Conservation (phyloP, 2,888 invertebrate species). For the Hirtodrosophila histrioides region DNA sequence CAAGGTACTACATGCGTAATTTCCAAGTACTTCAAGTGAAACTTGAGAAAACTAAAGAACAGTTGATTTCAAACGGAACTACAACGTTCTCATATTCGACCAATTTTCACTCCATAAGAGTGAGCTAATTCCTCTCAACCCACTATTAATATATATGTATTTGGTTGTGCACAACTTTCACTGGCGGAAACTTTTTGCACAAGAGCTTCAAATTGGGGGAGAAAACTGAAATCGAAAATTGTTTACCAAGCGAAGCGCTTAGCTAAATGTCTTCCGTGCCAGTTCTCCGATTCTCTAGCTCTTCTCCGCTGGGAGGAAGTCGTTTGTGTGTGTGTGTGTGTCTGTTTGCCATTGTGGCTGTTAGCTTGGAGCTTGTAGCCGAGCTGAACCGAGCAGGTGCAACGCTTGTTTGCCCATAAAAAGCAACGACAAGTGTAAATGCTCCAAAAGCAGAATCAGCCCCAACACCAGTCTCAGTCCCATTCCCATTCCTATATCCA, state of each 20-base stretch:
- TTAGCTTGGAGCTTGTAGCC: constrained; percentile 19
- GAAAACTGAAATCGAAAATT: constrained; percentile 72
- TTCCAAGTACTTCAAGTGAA: constrained; percentile 32
- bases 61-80: constrained; percentile 28
- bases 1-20: constrained; percentile 46
- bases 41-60: constrained; percentile 30
- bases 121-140: background rate
- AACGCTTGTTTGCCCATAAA: constrained; percentile 65
- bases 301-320: constrained; percentile 62
- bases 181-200: constrained; percentile 62
- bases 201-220: constrained; percentile 58
- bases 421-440: constrained; percentile 71
- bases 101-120: constrained; percentile 36
- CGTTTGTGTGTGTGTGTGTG: constrained; percentile 23
- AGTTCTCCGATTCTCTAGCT: constrained; percentile 54
- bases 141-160: constrained; percentile 10
- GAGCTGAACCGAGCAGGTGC: constrained; percentile 62
- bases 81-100: constrained; percentile 31
- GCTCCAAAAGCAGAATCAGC: constrained; percentile 31
- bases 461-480: background rate
- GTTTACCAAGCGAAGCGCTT: constrained; percentile 79
- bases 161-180: constrained; percentile 56
- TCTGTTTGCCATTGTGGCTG: constrained; percentile 15
- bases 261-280: constrained; percentile 79
- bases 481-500: constrained; percentile 4